These are phyloP conservation scores for Brachionichthys hirsutus DNA, from an alignment of 2,113 vertebrate species.

Conservation along the genomic window DNA sequence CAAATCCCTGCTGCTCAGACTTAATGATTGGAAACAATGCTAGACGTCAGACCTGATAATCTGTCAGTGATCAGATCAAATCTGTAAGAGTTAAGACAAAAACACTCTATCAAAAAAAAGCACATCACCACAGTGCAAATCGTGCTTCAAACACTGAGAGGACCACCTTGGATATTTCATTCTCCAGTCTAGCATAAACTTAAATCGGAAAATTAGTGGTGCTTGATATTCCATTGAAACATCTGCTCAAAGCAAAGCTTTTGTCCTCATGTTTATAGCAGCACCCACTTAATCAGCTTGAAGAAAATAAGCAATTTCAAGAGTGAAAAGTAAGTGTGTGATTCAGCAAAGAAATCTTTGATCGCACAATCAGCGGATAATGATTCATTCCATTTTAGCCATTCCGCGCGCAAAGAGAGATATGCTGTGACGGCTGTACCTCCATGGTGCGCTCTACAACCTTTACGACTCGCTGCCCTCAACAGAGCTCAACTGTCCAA, in stretches of 20 bases:
- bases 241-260: slow-evolving; percentile 45
- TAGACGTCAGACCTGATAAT: no score
- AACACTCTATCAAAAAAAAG: no score
- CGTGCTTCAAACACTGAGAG: slow-evolving; percentile 6
- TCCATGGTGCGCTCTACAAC: slow-evolving; percentile 5
- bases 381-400: slow-evolving; percentile 27
- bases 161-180: slow-evolving; percentile 18
- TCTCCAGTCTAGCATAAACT: slow-evolving; percentile 9
- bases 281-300: slow-evolving; percentile 28
- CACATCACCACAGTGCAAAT: slow-evolving; percentile 6
- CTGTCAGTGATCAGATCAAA: no score
- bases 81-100: no score
- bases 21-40: no score
- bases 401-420: slow-evolving; percentile 24
- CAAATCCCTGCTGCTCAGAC: no score
- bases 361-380: slow-evolving; percentile 11
- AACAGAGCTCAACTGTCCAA: slow-evolving; percentile 19
- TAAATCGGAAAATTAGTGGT: slow-evolving; percentile 7
- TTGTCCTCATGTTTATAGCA: slow-evolving; percentile 40
- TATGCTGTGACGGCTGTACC: slow-evolving; percentile 11
- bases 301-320: slow-evolving; percentile 46
- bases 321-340: slow-evolving; percentile 41
- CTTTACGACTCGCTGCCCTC: slow-evolving; percentile 29
- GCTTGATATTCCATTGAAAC: slow-evolving; percentile 6
- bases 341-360: slow-evolving; percentile 17